Percentiles rank a stretch among this genome's conserved stretches.
Conservation (phyloP, 2,113 vertebrate species). For the Grus americana region DNA sequence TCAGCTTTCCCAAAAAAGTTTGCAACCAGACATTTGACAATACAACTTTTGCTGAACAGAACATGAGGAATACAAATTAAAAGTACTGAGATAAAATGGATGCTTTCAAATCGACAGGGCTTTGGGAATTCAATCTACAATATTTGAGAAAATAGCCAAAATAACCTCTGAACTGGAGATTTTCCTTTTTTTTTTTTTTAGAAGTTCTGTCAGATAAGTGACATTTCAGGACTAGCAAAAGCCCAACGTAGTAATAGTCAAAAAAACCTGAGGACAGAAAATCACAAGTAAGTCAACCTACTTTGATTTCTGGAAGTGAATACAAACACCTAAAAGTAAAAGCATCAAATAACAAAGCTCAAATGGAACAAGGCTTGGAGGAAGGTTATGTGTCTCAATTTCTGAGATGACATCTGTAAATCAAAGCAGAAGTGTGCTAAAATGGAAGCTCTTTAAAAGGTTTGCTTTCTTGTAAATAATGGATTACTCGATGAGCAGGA, state of each 20-base stretch:
- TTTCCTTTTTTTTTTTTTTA: not conserved
- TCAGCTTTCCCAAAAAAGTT: not conserved
- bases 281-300: not conserved
- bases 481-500: not conserved
- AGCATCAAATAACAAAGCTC: not conserved
- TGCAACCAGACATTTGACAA: not conserved
- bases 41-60: not conserved
- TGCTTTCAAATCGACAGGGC: not conserved
- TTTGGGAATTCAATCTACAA: not conserved
- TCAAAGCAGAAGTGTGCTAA: not conserved
- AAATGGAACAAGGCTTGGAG: not conserved
- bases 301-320: not conserved
- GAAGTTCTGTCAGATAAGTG: not conserved
- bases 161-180: not conserved
- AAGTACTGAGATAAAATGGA: not conserved
- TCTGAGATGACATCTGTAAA: not conserved
- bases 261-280: not conserved
- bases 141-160: not conserved
- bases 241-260: accelerated
- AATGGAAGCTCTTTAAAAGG: not conserved
- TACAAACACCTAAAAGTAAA: not conserved
- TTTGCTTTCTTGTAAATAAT: not conserved
- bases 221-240: not conserved
- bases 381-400: not conserved
- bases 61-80: not conserved